Percentiles rank a stretch among this genome's conserved stretches.
Conservation (phyloP, 2,797 vertebrate genomes). For the Sebastes umbrosus region DNA sequence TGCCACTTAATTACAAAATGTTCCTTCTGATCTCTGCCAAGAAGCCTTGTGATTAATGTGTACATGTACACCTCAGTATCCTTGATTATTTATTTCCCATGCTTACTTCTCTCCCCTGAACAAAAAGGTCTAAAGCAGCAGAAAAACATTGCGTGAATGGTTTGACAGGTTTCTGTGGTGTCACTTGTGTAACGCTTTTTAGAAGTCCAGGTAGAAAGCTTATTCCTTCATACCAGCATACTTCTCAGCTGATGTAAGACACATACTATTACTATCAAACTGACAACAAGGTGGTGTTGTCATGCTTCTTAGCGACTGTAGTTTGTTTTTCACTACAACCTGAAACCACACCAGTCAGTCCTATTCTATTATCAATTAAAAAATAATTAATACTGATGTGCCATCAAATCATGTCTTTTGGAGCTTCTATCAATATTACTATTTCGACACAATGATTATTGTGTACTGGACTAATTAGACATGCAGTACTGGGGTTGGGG, state of each 20-base stretch:
- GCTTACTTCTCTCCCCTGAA: background rate
- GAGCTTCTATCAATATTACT: background rate
- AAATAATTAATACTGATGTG: background rate
- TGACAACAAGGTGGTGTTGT: slow-evolving; percentile 7
- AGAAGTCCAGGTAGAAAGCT: background rate
- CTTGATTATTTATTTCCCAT: background rate
- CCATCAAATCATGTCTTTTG: background rate
- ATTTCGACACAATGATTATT: background rate
- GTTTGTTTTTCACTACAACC: slow-evolving; percentile 2
- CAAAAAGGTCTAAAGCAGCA: slow-evolving; percentile 1
- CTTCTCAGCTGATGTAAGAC: background rate
- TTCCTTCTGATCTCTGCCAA: slow-evolving; percentile 16
- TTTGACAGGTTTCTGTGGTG: slow-evolving; percentile 22
- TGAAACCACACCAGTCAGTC: slow-evolving; percentile 5
- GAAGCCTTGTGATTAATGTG: slow-evolving; percentile 12
- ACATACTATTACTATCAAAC: slow-evolving; percentile 8
- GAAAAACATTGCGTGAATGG: background rate
- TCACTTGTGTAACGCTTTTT: background rate
- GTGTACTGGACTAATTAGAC: background rate
- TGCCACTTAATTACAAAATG: slow-evolving; percentile 18
- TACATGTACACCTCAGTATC: background rate
- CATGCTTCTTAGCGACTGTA: background rate
- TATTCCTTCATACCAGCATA: background rate
- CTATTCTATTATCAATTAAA: background rate
- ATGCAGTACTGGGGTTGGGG: background rate